Conservation (phyloP, 2,888 invertebrate species). For the Chymomyza amoena region DNA sequence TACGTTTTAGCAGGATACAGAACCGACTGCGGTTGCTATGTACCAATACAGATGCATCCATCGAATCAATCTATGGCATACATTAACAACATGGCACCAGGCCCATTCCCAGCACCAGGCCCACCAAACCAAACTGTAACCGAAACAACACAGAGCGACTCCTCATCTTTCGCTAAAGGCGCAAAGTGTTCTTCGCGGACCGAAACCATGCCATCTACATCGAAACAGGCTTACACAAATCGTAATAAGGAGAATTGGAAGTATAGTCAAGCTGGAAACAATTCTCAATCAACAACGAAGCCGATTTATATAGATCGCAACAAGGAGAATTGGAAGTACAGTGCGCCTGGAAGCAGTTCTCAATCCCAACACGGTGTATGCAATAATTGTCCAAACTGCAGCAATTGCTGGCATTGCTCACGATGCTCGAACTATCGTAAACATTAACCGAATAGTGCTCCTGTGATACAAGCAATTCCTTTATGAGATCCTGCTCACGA, state of each 20-base stretch:
- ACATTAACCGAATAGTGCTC: slow-evolving; percentile 13
- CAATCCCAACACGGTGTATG: neutral
- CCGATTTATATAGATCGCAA: neutral
- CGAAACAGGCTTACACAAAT: neutral
- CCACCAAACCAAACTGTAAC: neutral
- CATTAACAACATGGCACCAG: neutral
- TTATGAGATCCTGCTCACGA: too few relatives aligned
- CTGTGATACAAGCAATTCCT: too few relatives aligned
- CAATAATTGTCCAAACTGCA: slow-evolving; percentile 15
- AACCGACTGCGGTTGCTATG: neutral
- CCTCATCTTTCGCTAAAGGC: neutral
- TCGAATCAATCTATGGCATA: neutral
- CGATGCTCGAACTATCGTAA: slow-evolving; percentile 47
- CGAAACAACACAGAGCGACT: neutral
- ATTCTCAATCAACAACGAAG: neutral
- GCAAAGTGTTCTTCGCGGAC: neutral
- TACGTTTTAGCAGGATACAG: neutral
- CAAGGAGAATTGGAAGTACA: neutral
- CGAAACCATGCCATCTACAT: neutral
- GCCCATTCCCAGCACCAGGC: slow-evolving; percentile 8
- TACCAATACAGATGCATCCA: neutral
- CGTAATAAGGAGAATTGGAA: neutral
- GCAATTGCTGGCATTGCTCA: slow-evolving; percentile 42
- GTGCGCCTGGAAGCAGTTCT: neutral
- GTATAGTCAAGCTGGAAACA: neutral